Conservation (phyloP, 2,113 vertebrate species). For the Heterocephalus glaber region DNA sequence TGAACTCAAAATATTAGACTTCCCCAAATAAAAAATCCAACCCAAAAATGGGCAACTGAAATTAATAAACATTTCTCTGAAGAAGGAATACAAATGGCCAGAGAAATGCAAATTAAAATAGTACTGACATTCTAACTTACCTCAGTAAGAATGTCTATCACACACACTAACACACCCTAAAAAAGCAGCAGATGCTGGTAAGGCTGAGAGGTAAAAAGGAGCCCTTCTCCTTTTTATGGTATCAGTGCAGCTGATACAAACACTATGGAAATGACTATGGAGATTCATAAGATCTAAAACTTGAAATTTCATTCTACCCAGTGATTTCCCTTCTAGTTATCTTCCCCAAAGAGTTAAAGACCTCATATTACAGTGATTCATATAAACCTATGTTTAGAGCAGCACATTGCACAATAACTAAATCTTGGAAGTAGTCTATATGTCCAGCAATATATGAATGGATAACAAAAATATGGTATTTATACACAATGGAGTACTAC, state of each 20-base stretch:
- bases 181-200: background rate
- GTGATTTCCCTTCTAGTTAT: background rate
- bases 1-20: background rate
- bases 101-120: background rate
- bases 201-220: background rate
- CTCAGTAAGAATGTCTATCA: background rate
- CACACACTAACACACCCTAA: too few species aligned
- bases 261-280: background rate
- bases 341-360: background rate
- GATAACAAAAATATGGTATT: background rate
- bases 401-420: background rate
- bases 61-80: background rate
- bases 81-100: background rate
- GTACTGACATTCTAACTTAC: background rate
- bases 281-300: background rate
- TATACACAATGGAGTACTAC: background rate
- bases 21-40: background rate
- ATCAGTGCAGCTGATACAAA: background rate
- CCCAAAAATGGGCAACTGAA: background rate
- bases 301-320: background rate
- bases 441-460: background rate
- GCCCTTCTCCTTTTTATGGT: background rate
- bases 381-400: background rate
- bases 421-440: background rate
- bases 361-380: background rate